Evolutionary conservation across 2,888 invertebrate genomes (phyloP), one percentile per base, ranked within the genome.

Genomic region (Agrotis puta): DNA sequence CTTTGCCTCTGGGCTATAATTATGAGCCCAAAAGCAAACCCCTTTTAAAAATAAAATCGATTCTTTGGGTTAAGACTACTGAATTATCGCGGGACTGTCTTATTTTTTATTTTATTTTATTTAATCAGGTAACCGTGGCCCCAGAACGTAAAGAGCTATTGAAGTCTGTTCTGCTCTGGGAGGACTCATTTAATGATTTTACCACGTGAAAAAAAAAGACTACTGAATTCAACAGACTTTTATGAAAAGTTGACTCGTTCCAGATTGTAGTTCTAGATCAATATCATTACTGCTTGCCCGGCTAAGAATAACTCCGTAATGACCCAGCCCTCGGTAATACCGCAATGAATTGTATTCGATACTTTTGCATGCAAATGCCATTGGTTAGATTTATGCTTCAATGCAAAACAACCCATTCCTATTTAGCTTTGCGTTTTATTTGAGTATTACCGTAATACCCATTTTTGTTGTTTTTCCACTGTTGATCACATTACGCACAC

Each of bases 341-440:
- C 79, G 84, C 82, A 86, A 90, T 87, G 84, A 89, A 89, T 89
- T 85, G 85, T 83, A 77, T 82, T 81, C 80, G 79, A 85, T 83
- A 82, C 83, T 87, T 89, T 85, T 88, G 87, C 91, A 92, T 93
- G 92, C 91, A 93, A 93, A 93, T 91, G 88, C 89, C 92, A 91
- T 93, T 92, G 89, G 87, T 86, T 87, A 89, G 92, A 94, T 94
- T 94, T 94, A 94, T 94, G 91, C 88, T 88, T 89, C 90, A 90
- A 91, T 91, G 91, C 89, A 89, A 91, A 92, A 92, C 93, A 91
- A 91, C 90, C 92, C 92, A 92, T 92, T 92, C 88, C 91, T 90
- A 91, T 92, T 93, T 92, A 87, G 91, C 90, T 92, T 90, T 90
- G 85, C 89, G 89, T 92, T 92, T 94, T 91, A 92, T 92, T 92